A percentile compares a stretch with the other conserved stretches of the same genome.
phyloP scores from a whole-genome alignment of 2,888 invertebrate species.

The Thecocarcelia acutangulata region DNA sequence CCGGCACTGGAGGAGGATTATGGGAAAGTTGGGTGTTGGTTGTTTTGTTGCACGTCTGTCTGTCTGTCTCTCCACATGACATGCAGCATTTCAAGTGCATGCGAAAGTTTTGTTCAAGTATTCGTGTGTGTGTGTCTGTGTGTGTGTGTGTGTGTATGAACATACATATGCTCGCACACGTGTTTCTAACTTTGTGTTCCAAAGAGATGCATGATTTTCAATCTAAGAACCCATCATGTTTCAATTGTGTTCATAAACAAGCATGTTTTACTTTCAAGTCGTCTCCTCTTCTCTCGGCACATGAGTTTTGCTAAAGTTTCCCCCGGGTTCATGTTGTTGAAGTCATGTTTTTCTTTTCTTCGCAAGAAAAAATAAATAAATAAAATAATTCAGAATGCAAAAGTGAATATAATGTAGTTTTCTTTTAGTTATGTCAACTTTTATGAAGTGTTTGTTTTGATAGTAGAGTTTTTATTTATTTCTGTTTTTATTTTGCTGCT shows the following conservation, averaged over 20 bases:
- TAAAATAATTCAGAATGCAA: conserved; percentile 21
- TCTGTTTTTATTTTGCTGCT: background rate
- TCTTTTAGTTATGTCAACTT: conserved; percentile 56
- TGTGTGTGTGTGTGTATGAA: too few relatives aligned
- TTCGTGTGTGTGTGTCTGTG: too few relatives aligned
- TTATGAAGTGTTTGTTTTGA: conserved; percentile 49
- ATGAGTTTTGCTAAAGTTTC: conserved; percentile 15
- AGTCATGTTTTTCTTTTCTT: conserved; percentile 49
- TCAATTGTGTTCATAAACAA: conserved; percentile 32
- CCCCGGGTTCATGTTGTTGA: conserved; percentile 46
- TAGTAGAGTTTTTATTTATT: background rate
- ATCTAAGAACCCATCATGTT: conserved; percentile 40
- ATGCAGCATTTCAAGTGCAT: too few relatives aligned
- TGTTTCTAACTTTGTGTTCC: conserved; percentile 23
- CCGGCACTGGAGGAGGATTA: background rate
- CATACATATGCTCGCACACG: too few relatives aligned
- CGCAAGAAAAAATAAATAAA: conserved; percentile 18
- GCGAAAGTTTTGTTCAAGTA: too few relatives aligned
- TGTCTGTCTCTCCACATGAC: too few relatives aligned
- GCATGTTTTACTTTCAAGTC: background rate
- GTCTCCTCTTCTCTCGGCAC: background rate
- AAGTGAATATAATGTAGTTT: conserved; percentile 22
- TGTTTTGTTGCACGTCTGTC: conserved; percentile 16
- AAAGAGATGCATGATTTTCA: conserved; percentile 49
- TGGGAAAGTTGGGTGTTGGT: background rate